These are phyloP conservation scores for Drymonia ruficornis DNA, from an alignment of 2,888 invertebrate species.

Conservation along the genomic window DNA sequence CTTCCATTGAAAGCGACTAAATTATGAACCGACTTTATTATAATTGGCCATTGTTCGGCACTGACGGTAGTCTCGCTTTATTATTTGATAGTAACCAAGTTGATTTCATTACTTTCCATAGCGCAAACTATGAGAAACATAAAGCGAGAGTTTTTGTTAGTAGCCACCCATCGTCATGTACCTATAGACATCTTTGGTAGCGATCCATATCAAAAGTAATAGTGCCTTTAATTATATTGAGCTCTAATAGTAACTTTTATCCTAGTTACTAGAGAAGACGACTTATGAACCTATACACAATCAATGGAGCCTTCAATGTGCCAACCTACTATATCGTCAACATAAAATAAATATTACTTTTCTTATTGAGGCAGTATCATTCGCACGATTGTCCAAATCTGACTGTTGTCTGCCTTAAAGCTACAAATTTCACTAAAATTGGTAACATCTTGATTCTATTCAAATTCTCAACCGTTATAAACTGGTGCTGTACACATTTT, in stretches of 20 bases:
- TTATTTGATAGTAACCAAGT: slow-evolving; percentile 31
- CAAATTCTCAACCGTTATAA: slow-evolving; percentile 38
- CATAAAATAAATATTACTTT: too few relatives aligned
- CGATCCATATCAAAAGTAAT: too few relatives aligned
- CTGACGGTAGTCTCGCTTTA: slow-evolving; percentile 32
- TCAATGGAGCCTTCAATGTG: too few relatives aligned
- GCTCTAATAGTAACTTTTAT: too few relatives aligned
- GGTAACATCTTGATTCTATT: slow-evolving; percentile 56
- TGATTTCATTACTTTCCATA: slow-evolving; percentile 29
- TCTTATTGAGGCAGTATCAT: slow-evolving; percentile 30
- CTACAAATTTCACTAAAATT: slow-evolving; percentile 46
- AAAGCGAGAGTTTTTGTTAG: slow-evolving; percentile 15
- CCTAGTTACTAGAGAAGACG: too few relatives aligned
- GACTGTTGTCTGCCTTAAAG: slow-evolving; percentile 39
- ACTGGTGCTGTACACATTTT: slow-evolving; percentile 22
- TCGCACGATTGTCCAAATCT: slow-evolving; percentile 57
- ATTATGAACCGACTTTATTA: slow-evolving; percentile 30
- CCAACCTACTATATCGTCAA: too few relatives aligned
- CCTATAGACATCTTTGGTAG: too few relatives aligned
- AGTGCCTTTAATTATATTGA: too few relatives aligned
- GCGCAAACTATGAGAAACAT: slow-evolving; percentile 17
- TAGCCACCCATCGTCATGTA: slow-evolving; percentile 29
- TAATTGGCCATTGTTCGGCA: slow-evolving; percentile 31
- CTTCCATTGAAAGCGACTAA: slow-evolving; percentile 28
- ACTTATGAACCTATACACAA: too few relatives aligned